Conservation (phyloP, 2,113 vertebrate species). For the Hiodon tergisus region DNA sequence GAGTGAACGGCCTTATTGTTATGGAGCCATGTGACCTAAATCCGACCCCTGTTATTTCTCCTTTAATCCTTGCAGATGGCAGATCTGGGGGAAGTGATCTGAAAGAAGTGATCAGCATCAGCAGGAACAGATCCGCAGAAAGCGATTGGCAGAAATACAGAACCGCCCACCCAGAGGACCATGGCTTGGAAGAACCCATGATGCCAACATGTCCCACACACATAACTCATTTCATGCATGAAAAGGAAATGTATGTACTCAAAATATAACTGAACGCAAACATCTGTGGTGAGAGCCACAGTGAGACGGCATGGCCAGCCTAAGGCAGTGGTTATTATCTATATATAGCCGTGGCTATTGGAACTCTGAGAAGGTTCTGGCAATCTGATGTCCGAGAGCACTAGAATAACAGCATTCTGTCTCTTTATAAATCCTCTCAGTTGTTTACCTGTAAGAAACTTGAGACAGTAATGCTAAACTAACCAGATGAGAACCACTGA, state of each 20-base stretch:
- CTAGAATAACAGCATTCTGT: background rate
- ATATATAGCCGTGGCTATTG: constrained; percentile 56
- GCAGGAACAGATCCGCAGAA: background rate
- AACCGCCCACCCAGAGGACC: no score
- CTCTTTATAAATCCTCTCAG: background rate
- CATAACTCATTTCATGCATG: no score
- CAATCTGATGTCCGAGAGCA: constrained; percentile 17
- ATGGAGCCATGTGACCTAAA: constrained; percentile 35
- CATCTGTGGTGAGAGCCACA: constrained; percentile 2
- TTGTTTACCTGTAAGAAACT: background rate
- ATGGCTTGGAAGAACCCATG: no score
- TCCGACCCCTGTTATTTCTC: constrained; percentile 39
- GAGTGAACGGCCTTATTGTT: constrained; percentile 30
- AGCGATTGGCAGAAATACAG: background rate
- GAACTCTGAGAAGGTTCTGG: constrained; percentile 42
- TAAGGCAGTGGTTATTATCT: constrained; percentile 55
- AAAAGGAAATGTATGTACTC: no score
- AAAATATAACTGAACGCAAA: no score
- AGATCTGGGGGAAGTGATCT: background rate
- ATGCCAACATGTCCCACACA: no score
- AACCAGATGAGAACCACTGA: background rate
- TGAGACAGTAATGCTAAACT: background rate
- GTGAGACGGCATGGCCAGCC: constrained; percentile 39
- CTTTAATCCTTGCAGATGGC: constrained; percentile 20
- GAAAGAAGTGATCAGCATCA: background rate